A percentile compares a stretch with the other conserved stretches of the same genome.
Evolutionary conservation across 2,797 vertebrate species (phyloP).

Genomic region (Trachops cirrhosus): DNA sequence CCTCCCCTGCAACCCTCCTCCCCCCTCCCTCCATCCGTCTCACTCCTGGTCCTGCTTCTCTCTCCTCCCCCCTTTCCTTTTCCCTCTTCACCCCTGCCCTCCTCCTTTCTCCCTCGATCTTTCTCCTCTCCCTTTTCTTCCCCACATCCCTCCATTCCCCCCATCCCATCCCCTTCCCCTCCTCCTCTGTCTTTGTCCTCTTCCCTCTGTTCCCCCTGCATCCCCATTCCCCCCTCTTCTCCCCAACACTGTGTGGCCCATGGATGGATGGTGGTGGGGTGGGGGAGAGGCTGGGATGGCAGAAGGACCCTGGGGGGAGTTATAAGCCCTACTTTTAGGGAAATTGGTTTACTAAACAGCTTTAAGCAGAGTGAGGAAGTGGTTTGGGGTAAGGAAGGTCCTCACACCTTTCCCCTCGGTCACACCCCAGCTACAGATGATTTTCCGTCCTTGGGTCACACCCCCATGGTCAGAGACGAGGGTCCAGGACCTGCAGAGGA

Average conservation of each 20-base stretch:
- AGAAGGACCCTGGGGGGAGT: background rate
- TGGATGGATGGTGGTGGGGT: background rate
- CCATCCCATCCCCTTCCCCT: background rate
- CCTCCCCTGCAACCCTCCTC: too few relatives aligned
- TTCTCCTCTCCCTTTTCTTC: too few relatives aligned
- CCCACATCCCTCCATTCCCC: too few relatives aligned
- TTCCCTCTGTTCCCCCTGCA: too few relatives aligned
- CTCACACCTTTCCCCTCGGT: background rate
- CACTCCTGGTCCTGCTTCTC: too few relatives aligned
- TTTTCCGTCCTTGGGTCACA: background rate
- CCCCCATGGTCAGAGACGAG: background rate
- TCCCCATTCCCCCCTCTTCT: background rate
- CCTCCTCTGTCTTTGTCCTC: too few relatives aligned
- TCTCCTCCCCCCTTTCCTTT: accelerated
- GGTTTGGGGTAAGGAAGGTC: background rate
- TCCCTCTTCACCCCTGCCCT: accelerated
- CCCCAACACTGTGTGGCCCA: background rate
- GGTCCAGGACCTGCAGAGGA: background rate
- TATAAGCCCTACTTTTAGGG: background rate
- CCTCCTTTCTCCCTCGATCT: too few relatives aligned
- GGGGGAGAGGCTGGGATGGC: background rate
- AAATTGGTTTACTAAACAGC: background rate
- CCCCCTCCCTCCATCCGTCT: background rate
- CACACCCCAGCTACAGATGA: background rate
- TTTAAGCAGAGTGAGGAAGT: background rate